Evolutionary conservation across 2,888 invertebrate genomes (phyloP), one percentile per base, ranked within the genome.

Genomic region (Frankliniella fusca): DNA sequence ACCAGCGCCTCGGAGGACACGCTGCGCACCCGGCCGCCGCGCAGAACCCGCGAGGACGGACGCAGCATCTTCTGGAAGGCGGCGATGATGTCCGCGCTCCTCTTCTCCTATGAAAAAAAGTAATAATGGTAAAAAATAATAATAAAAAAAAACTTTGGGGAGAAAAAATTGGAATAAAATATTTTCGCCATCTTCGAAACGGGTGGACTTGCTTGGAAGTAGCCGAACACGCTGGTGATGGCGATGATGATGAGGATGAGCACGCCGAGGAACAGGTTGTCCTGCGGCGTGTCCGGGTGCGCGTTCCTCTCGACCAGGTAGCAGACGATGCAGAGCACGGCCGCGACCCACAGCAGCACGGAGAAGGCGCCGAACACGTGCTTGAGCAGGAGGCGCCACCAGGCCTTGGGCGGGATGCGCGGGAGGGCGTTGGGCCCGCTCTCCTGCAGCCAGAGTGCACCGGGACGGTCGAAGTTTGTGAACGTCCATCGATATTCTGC

Each of bases 321-420:
- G 79, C 90, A 90, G 79, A 89, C 86, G 85, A 89, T 89, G 83
- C 90, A 90, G 20, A 90, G 86, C 38, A 88, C 84, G 82, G 89
- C 87, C 65, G 89, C 89, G 81, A 88, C 86, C 90, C 90, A 91
- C 82, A 90, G 87, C 80, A 90, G 86, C 84, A 90, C 84, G 28
- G 90, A 88, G 86, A 90, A 90, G 48, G 90, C 90, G 82, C 90
- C 90, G 86, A 90, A 90, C 83, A 91, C 85, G 84, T 90, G 89
- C 61, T 89, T 89, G 85, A 88, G 88, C 86, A 90, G 91, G 85
- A 90, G 90, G 83, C 91, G 85, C 90, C 90, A 90, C 86, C 90
- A 90, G 9, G 90, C 90, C 20, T 89, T 90, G 76, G 88, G 88
- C 84, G 87, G 87, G n/a, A 90, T 90, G 48, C 90, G 90, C 7